phyloP scores from a whole-genome alignment of 2,888 invertebrate genomes.

The Coecobrya sp. region DNA sequence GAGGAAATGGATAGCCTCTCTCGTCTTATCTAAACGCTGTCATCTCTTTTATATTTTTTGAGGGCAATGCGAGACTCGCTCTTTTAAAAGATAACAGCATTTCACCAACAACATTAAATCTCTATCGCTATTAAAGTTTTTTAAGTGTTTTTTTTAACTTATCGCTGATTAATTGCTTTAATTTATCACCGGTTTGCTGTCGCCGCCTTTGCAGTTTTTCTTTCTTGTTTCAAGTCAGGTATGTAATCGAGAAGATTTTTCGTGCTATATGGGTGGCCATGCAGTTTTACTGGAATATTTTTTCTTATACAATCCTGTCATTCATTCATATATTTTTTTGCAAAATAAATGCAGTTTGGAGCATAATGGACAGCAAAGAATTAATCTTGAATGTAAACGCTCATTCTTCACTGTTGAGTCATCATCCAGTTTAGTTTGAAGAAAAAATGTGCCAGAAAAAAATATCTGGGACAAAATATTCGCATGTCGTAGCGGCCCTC shows the following conservation, averaged over 20 bases:
- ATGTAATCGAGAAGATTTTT: too few relatives aligned
- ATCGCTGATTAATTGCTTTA: slow-evolving; percentile 4
- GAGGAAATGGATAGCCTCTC: not conserved
- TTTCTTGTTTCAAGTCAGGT: too few relatives aligned
- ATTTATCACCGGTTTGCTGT: not conserved
- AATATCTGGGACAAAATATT: slow-evolving; percentile 4
- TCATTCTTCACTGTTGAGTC: not conserved
- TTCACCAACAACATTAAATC: too few relatives aligned
- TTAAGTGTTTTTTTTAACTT: not conserved
- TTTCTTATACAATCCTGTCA: too few relatives aligned
- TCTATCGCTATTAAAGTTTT: too few relatives aligned
- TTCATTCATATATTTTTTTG: too few relatives aligned
- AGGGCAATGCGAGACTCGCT: not conserved
- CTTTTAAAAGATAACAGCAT: too few relatives aligned
- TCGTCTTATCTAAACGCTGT: not conserved
- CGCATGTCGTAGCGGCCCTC: not conserved
- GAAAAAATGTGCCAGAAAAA: not conserved
- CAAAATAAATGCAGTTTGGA: not conserved
- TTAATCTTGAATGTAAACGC: not conserved
- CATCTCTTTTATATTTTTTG: not conserved
- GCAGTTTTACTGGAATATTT: too few relatives aligned
- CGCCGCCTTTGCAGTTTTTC: too few relatives aligned
- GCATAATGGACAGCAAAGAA: not conserved
- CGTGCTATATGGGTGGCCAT: not conserved
- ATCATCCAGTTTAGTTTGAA: slow-evolving; percentile 16